phyloP scores from a whole-genome alignment of 2,113 vertebrate genomes.

The Puntigrus tetrazona region DNA sequence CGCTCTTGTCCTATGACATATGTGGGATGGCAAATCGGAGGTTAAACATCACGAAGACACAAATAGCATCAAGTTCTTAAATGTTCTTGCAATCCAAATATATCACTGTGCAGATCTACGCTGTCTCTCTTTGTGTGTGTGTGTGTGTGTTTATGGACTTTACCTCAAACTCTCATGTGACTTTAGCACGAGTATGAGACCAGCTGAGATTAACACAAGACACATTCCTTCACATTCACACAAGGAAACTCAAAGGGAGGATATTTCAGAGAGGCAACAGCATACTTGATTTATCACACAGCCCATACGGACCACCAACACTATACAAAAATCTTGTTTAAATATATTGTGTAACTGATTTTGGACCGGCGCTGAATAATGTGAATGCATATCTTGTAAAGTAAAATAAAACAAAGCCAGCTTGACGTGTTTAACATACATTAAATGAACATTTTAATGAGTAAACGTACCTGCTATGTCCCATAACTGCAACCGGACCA shows the following conservation, averaged over 20 bases:
- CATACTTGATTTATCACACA: not conserved
- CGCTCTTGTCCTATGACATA: constrained; percentile 76
- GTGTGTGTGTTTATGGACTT: not conserved
- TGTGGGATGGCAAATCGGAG: not conserved
- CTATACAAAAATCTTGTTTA: not conserved
- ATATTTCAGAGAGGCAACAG: constrained; percentile 13
- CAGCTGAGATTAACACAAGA: constrained; percentile 65
- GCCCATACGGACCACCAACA: not conserved
- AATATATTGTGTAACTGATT: not conserved
- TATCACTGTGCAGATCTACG: not conserved
- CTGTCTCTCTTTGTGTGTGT: not conserved
- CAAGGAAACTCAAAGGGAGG: constrained; percentile 24
- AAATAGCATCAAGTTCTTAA: not conserved
- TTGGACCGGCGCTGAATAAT: not conserved
- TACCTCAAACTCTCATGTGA: constrained; percentile 70
- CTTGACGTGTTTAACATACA: not conserved
- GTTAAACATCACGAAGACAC: not conserved
- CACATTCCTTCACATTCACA: constrained; percentile 64
- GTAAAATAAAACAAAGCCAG: not conserved
- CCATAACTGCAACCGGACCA: constrained; percentile 79
- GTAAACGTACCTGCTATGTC: constrained; percentile 76
- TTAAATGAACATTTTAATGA: not conserved
- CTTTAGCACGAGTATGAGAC: constrained; percentile 66
- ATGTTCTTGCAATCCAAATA: not conserved
- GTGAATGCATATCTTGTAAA: not conserved